A percentile compares a stretch with the other conserved stretches of the same genome.
Conservation (phyloP, 53 echinoderm and acorn worm genomes). For the Luidia sarsii region DNA sequence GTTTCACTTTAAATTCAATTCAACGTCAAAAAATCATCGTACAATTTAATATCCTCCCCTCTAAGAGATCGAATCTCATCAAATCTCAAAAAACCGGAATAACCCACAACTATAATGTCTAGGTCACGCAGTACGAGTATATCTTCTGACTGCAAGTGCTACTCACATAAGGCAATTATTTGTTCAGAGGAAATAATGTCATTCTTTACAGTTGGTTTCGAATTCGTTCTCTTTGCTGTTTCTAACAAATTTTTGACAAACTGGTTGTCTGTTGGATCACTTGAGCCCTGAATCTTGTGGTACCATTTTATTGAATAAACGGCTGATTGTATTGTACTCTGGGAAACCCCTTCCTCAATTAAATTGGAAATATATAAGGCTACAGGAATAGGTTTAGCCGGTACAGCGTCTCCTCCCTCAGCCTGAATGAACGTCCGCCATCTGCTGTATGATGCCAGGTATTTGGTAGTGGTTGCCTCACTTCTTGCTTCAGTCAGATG, state of each 20-base stretch:
- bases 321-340: constrained; percentile 12
- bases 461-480: constrained; percentile 13
- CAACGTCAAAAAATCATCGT: constrained; percentile 6
- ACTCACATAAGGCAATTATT: no score
- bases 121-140: constrained; percentile 20
- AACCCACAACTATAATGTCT: constrained; percentile 24
- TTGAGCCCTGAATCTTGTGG: constrained; percentile 29
- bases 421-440: not conserved
- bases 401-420: constrained; percentile 4
- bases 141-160: no score
- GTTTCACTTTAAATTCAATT: constrained; percentile 7
- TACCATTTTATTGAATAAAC: constrained; percentile 51
- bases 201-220: constrained; percentile 27
- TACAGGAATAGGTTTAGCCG: constrained; percentile 19
- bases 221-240: constrained; percentile 7
- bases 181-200: no score
- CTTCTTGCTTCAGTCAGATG: not conserved
- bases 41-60: constrained; percentile 9
- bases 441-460: not conserved
- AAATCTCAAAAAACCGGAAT: constrained; percentile 25
- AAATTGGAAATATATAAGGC: constrained; percentile 7
- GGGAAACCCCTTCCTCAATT: constrained; percentile 19
- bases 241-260: constrained; percentile 14
- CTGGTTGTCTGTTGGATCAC: no score
- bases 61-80: constrained; percentile 20